Conservation (phyloP, 30 jellyfish, hydroid and myxozoan genomes). For the Clytia hemisphaerica region DNA sequence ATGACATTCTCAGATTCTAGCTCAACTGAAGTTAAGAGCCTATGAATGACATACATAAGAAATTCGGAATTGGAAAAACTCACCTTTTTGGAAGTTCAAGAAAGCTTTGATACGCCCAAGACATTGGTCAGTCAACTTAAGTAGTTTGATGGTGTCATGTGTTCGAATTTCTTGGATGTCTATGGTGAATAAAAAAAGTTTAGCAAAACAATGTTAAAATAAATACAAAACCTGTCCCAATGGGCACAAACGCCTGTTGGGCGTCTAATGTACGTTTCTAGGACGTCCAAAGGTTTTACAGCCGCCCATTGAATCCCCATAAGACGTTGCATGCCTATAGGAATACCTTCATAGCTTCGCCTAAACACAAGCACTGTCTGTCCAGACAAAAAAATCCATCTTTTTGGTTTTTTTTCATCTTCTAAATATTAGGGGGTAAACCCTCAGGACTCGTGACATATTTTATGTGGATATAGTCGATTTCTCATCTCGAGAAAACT, state of each 20-base stretch:
- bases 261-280: too few relatives aligned
- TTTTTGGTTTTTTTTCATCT: too few relatives aligned
- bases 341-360: too few relatives aligned
- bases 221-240: background rate
- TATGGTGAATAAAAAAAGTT: background rate
- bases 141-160: constrained; percentile 43
- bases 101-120: constrained; percentile 58
- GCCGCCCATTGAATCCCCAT: background rate
- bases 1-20: too few relatives aligned
- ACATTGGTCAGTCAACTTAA: constrained; percentile 51
- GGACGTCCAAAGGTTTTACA: too few relatives aligned
- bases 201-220: background rate
- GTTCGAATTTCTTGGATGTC: constrained; percentile 32
- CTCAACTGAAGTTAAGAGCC: background rate
- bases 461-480: too few relatives aligned
- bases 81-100: constrained; percentile 10
- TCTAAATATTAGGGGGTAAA: too few relatives aligned
- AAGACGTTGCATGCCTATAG: constrained; percentile 21
- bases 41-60: background rate
- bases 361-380: too few relatives aligned
- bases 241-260: background rate
- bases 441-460: too few relatives aligned
- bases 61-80: too few relatives aligned
- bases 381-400: too few relatives aligned
- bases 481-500: too few relatives aligned